These are phyloP conservation scores for Danionella cerebrum DNA, from an alignment of 2,113 vertebrate species.

Conservation along the genomic window DNA sequence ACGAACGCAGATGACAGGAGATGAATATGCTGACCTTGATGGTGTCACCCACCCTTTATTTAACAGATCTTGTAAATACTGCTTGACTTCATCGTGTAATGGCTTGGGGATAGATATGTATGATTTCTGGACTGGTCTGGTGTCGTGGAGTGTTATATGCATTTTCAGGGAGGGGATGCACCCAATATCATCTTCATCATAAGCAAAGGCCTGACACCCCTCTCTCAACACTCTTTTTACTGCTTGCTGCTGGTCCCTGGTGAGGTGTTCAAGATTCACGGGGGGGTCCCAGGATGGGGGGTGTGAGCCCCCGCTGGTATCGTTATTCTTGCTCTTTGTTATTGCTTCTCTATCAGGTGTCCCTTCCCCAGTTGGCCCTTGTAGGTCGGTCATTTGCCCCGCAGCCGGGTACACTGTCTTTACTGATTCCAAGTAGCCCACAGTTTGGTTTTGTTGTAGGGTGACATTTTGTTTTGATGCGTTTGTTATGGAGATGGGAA, in stretches of 20 bases:
- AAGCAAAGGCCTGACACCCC: not conserved
- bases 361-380: too few species aligned
- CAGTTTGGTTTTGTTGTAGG: too few species aligned
- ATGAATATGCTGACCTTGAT: too few species aligned
- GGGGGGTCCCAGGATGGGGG: not conserved
- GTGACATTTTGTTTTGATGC: too few species aligned
- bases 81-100: not conserved
- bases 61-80: not conserved
- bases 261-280: not conserved
- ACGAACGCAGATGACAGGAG: not conserved
- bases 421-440: too few species aligned
- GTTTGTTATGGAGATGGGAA: too few species aligned
- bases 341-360: too few species aligned
- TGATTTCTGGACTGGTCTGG: not conserved
- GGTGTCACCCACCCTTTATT: too few species aligned
- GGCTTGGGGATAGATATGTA: not conserved
- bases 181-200: not conserved
- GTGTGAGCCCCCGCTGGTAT: too few species aligned
- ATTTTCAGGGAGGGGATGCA: not conserved
- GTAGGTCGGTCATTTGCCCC: too few species aligned
- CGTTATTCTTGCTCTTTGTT: too few species aligned
- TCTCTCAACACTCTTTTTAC: not conserved
- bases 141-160: not conserved
- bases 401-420: too few species aligned
- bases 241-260: not conserved